A percentile compares a stretch with the other conserved stretches of the same genome.
phyloP scores from a whole-genome alignment of 1,140 invertebrate species.

The Asobara japonica region DNA sequence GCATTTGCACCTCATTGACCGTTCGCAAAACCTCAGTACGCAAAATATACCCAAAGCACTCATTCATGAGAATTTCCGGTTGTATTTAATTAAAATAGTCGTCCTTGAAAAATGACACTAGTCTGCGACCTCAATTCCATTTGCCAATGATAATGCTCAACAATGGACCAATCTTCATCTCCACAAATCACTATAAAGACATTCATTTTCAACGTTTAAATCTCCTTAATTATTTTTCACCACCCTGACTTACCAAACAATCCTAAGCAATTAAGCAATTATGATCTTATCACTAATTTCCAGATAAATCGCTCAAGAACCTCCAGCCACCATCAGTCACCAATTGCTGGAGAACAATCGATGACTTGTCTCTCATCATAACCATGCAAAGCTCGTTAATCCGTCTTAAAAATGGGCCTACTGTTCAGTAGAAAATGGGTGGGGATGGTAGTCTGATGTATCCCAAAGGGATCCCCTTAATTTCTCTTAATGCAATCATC shows the following conservation, averaged over 20 bases:
- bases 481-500: too few relatives aligned
- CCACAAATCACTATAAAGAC: too few relatives aligned
- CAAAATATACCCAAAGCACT: not conserved
- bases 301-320: too few relatives aligned
- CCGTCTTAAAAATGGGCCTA: not conserved
- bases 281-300: too few relatives aligned
- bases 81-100: constrained; percentile 4
- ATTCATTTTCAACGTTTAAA: too few relatives aligned
- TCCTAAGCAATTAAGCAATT: too few relatives aligned
- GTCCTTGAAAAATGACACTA: not conserved
- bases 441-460: constrained; percentile 18
- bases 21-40: not conserved
- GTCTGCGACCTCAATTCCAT: not conserved
- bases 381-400: constrained; percentile 1
- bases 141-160: not conserved
- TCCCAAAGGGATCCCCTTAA: too few relatives aligned
- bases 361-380: not conserved
- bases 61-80: constrained; percentile 8
- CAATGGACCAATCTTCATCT: not conserved
- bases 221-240: too few relatives aligned
- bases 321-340: not conserved
- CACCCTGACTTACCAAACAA: too few relatives aligned
- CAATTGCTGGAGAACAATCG: not conserved
- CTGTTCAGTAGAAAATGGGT: not conserved
- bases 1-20: constrained; percentile 33